Conservation (phyloP, 2,797 vertebrate genomes). For the Cuculus canorus region DNA sequence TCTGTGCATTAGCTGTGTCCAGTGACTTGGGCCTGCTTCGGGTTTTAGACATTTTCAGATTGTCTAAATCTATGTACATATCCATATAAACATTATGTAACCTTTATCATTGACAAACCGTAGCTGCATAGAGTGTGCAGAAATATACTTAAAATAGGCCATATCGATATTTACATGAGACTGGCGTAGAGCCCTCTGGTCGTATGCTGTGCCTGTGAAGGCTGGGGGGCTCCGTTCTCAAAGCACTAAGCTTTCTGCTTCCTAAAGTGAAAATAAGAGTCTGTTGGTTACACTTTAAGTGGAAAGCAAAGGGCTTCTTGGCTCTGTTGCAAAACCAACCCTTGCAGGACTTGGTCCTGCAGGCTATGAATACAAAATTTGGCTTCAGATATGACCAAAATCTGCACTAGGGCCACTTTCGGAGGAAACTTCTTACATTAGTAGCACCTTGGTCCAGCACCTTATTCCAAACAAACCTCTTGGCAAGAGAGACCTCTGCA, state of each 20-base stretch:
- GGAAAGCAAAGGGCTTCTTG: not conserved
- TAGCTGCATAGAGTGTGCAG: not conserved
- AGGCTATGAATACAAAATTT: not conserved
- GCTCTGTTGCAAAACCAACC: not conserved
- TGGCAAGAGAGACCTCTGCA: not conserved
- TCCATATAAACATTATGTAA: not conserved
- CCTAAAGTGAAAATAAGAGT: not conserved
- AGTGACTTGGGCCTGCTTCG: not conserved
- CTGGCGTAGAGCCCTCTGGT: not conserved
- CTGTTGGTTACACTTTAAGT: not conserved
- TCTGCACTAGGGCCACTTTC: not conserved
- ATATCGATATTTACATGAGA: not conserved
- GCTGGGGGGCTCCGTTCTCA: not conserved
- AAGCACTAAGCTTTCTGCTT: not conserved
- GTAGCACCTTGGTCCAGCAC: not conserved
- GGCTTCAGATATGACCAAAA: not conserved
- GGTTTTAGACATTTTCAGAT: not conserved
- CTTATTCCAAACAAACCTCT: not conserved
- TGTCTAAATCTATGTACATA: not conserved
- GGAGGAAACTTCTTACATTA: not conserved
- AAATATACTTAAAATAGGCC: not conserved
- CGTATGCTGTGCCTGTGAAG: not conserved
- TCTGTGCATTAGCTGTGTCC: not conserved
- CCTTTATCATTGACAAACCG: not conserved
- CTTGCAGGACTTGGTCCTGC: not conserved